These are phyloP conservation scores for Eidolon helvum DNA, from an alignment of 2,113 vertebrate genomes.

Conservation along the genomic window DNA sequence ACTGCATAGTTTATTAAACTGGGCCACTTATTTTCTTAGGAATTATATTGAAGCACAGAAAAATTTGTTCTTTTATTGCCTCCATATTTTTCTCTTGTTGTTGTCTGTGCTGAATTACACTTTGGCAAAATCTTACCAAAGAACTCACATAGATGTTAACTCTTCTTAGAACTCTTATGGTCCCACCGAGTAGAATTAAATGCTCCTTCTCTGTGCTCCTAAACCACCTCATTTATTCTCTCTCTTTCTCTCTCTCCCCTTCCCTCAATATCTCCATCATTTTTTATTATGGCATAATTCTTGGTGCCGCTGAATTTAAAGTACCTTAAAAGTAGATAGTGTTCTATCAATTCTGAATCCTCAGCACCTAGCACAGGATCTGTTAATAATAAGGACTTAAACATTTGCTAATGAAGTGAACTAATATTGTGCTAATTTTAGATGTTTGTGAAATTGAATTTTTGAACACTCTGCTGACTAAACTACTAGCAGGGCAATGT, in stretches of 20 bases:
- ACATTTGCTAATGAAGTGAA: neutral
- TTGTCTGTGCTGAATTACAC: neutral
- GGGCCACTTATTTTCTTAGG: neutral
- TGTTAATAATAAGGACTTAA: neutral
- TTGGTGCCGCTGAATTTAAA: neutral
- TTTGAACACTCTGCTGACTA: neutral
- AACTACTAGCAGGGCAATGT: neutral
- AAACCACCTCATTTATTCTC: neutral
- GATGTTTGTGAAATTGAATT: neutral
- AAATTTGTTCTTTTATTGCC: neutral
- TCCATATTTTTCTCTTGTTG: neutral
- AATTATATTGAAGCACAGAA: neutral
- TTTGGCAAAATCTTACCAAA: neutral
- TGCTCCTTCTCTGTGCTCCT: neutral
- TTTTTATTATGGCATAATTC: neutral
- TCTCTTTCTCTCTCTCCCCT: rapidly evolving
- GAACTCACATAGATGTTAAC: neutral
- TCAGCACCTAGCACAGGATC: neutral
- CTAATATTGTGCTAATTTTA: neutral
- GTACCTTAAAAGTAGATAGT: neutral
- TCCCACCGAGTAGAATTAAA: neutral
- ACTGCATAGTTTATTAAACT: neutral
- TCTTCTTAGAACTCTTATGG: neutral
- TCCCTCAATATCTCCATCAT: neutral
- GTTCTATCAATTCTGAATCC: neutral